phyloP scores from a whole-genome alignment of 1,140 invertebrate genomes.

The Dendroctonus ponderosae region DNA sequence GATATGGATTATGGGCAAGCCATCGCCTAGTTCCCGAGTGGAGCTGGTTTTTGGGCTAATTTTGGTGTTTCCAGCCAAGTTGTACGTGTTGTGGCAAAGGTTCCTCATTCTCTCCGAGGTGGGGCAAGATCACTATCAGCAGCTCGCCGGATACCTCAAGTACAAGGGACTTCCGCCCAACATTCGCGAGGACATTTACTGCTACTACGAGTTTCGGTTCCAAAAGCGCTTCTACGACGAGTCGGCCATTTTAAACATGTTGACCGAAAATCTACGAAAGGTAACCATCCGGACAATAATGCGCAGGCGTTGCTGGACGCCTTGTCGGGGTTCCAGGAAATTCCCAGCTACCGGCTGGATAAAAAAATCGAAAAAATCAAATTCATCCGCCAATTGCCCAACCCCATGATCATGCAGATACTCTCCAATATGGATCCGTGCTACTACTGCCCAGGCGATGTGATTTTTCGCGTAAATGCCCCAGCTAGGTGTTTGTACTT shows the following conservation, averaged over 20 bases:
- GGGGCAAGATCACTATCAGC: constrained; percentile 33
- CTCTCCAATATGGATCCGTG: not conserved
- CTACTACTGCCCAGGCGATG: constrained; percentile 14
- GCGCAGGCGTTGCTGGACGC: no score
- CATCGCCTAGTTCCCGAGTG: not conserved
- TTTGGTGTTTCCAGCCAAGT: constrained; percentile 8
- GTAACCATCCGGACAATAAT: no score
- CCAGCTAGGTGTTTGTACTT: constrained; percentile 1
- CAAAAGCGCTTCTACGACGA: constrained; percentile 42
- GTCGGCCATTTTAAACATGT: constrained; percentile 25
- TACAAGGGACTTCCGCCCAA: constrained; percentile 35
- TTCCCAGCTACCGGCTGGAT: constrained; percentile 7
- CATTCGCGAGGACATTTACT: constrained; percentile 31
- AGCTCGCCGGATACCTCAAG: constrained; percentile 36
- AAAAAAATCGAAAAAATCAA: constrained; percentile 7
- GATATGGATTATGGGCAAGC: no score
- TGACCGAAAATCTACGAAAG: constrained; percentile 20
- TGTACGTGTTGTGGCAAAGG: constrained; percentile 13
- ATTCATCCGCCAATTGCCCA: constrained; percentile 5
- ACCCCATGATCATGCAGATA: not conserved
- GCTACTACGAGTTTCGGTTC: constrained; percentile 41
- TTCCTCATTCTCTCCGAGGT: constrained; percentile 17
- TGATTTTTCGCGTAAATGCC: not conserved
- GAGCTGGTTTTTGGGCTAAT: not conserved
- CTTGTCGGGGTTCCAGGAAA: no score